Conservation (phyloP, 1,140 invertebrate species). For the Drosophila neocordata region DNA sequence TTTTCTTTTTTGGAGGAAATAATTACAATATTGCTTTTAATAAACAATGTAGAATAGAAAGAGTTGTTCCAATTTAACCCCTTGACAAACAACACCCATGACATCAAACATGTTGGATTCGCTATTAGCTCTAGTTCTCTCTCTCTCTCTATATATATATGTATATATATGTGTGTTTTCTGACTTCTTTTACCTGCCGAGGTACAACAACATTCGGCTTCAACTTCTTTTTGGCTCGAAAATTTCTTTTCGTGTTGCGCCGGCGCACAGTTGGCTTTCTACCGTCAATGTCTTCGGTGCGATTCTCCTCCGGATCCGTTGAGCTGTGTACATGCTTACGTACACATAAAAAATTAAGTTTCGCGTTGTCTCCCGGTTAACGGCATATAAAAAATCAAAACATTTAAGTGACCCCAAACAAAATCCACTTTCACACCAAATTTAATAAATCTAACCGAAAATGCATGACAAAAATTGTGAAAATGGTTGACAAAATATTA, state of each 20-base stretch:
- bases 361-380: neutral
- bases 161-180: constrained; percentile 49
- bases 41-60: neutral
- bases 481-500: constrained; percentile 71
- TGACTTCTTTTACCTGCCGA: constrained; percentile 31
- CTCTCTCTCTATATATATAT: neutral
- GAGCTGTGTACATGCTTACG: constrained; percentile 18
- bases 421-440: constrained; percentile 23
- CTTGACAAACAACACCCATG: neutral
- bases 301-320: constrained; percentile 40
- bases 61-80: neutral
- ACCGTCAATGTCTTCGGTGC: constrained; percentile 81
- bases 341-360: constrained; percentile 42
- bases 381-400: constrained; percentile 37
- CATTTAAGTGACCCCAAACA: constrained; percentile 24
- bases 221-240: constrained; percentile 65
- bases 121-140: neutral
- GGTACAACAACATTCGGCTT: constrained; percentile 27
- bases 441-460: constrained; percentile 44
- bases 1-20: neutral
- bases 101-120: constrained; percentile 51
- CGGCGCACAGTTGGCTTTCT: constrained; percentile 83
- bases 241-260: constrained; percentile 79
- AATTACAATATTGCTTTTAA: neutral
- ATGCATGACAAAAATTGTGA: constrained; percentile 74